Percentiles rank a stretch among this genome's conserved stretches.
Conservation (phyloP, 2,797 vertebrate species). For the Ctenochaetus hawaiiensis region DNA sequence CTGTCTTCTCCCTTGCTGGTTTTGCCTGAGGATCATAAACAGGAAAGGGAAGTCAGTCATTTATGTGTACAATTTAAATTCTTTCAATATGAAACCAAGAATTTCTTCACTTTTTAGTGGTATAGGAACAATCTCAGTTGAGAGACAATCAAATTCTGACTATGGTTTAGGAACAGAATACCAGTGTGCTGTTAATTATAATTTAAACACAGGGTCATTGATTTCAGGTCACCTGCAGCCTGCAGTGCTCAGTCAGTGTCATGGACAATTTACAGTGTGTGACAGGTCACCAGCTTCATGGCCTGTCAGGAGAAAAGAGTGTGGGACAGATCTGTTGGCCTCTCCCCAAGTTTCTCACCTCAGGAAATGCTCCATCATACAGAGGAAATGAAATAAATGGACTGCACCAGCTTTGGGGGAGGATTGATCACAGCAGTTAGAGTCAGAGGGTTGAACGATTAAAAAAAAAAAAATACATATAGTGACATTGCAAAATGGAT, state of each 20-base stretch:
- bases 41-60: conserved; percentile 14
- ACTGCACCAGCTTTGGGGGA: conserved; percentile 30
- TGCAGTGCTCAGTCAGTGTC: conserved; percentile 44
- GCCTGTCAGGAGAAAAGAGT: conserved; percentile 21
- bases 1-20: conserved; percentile 45
- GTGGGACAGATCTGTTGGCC: background rate
- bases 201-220: conserved; percentile 53
- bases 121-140: conserved; percentile 18
- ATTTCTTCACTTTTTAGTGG: conserved; percentile 3
- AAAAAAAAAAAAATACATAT: conserved; percentile 8
- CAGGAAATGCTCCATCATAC: too few species aligned
- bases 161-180: conserved; percentile 39
- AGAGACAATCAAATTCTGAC: conserved; percentile 32
- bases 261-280: conserved; percentile 28
- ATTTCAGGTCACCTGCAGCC: conserved; percentile 33
- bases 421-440: conserved; percentile 34
- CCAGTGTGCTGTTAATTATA: conserved; percentile 43
- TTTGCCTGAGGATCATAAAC: conserved; percentile 47
- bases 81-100: background rate
- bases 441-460: conserved; percentile 38
- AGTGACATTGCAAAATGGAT: background rate
- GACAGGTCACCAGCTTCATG: conserved; percentile 49
- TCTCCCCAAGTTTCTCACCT: too few species aligned
- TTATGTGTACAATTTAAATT: conserved; percentile 14
- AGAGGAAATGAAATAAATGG: conserved; percentile 37